These are phyloP conservation scores for Zoanthus solanderi DNA, from an alignment of 92 coral and sea anemone species.

Conservation along the genomic window DNA sequence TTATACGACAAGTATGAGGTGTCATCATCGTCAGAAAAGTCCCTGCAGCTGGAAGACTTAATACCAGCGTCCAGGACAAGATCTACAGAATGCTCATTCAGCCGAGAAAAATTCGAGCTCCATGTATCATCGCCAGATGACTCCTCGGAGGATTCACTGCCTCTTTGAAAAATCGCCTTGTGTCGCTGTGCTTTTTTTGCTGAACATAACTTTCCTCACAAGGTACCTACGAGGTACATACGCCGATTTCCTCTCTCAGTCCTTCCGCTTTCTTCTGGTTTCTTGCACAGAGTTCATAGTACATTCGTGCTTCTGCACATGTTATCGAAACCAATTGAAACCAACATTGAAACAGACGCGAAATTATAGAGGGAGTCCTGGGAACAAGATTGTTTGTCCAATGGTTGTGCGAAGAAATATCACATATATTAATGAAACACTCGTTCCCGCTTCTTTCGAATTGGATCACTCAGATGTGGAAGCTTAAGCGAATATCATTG, in stretches of 20 bases:
- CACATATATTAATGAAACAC: neutral
- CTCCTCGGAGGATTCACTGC: conserved; percentile 27
- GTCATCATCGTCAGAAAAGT: conserved; percentile 37
- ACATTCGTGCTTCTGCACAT: neutral
- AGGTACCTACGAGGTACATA: conserved; percentile 19
- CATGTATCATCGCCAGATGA: conserved; percentile 9
- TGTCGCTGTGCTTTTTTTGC: conserved; percentile 36
- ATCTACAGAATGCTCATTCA: conserved; percentile 14
- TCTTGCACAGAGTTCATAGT: conserved; percentile 7
- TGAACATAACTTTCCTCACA: conserved; percentile 25
- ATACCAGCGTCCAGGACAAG: conserved; percentile 26
- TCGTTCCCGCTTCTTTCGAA: conserved; percentile 47
- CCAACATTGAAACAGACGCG: neutral
- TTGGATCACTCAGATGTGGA: conserved; percentile 38
- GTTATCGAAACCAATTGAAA: neutral
- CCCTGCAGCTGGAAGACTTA: conserved; percentile 38
- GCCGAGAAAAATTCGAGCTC: neutral
- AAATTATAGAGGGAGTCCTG: conserved; percentile 20
- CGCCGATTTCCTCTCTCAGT: conserved; percentile 22
- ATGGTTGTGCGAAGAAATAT: conserved; percentile 40
- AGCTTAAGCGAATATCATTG: conserved; percentile 41
- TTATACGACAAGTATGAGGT: conserved; percentile 35
- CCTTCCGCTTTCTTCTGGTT: conserved; percentile 26
- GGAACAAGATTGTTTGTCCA: conserved; percentile 48
- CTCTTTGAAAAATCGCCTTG: conserved; percentile 34